Percentiles rank a stretch among this genome's conserved stretches.
Conservation (phyloP, 2,797 vertebrate species). For the Phrynocephalus forsythii region DNA sequence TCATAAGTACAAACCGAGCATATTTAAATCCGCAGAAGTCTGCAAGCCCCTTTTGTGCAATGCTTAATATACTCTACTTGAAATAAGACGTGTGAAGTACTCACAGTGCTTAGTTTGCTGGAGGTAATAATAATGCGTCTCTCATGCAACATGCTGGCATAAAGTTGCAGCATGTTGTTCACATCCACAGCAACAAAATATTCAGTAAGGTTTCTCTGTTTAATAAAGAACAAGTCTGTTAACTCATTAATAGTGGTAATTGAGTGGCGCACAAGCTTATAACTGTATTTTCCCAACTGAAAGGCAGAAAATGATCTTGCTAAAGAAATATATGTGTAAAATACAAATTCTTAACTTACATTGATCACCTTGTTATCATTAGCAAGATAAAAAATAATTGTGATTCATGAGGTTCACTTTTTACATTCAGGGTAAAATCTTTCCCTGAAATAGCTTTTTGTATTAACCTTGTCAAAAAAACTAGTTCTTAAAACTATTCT, state of each 20-base stretch:
- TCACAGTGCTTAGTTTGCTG: constrained; percentile 98
- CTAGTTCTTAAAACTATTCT: neutral
- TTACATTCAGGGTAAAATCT: neutral
- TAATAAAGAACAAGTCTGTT: constrained; percentile 59
- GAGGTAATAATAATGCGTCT: constrained; percentile 96
- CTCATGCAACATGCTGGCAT: constrained; percentile 96
- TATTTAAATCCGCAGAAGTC: constrained; percentile 67
- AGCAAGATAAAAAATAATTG: constrained; percentile 26
- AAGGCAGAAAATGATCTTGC: neutral
- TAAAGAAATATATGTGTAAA: constrained; percentile 5
- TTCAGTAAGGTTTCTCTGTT: constrained; percentile 97
- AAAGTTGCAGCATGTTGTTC: constrained; percentile 97
- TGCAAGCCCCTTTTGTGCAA: constrained; percentile 69
- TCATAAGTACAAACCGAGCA: constrained; percentile 63
- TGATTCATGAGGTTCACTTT: neutral
- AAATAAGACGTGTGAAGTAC: constrained; percentile 78
- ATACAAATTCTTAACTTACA: constrained; percentile 34
- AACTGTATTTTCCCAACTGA: constrained; percentile 31
- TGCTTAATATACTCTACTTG: constrained; percentile 65
- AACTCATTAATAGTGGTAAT: constrained; percentile 42
- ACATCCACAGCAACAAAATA: constrained; percentile 99
- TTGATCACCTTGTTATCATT: constrained; percentile 28
- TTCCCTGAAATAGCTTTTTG: neutral
- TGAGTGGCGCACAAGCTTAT: constrained; percentile 23
- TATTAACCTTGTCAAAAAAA: neutral